Evolutionary conservation across 35 echinoderm and acorn worm genomes (phyloP).

Genomic region (Anneissia japonica): DNA sequence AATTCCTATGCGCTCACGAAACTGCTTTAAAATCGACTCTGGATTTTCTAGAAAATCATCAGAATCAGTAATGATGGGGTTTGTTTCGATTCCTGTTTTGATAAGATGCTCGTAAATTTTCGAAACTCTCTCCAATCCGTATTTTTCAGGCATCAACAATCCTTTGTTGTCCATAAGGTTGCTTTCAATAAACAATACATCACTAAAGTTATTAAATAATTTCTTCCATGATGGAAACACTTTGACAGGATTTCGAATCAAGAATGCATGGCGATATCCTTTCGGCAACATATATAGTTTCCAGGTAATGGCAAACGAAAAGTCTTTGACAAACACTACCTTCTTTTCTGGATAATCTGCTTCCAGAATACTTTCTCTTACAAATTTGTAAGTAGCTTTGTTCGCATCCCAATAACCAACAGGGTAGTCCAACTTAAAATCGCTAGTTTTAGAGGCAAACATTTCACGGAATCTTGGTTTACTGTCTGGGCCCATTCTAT

Average conservation of each 20-base stretch:
- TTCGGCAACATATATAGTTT: slow-evolving; percentile 1
- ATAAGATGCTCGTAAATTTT: not conserved
- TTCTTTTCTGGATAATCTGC: slow-evolving; percentile 19
- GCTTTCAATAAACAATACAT: too few species aligned
- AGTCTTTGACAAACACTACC: slow-evolving; percentile 55
- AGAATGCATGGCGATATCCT: slow-evolving; percentile 44
- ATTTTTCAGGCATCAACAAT: not conserved
- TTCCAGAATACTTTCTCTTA: not conserved
- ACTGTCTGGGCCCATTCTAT: too few species aligned
- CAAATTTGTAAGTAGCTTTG: not conserved
- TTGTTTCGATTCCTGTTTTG: not conserved
- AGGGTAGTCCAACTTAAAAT: not conserved
- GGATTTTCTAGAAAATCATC: not conserved
- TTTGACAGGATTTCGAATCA: slow-evolving; percentile 35
- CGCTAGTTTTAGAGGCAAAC: too few species aligned
- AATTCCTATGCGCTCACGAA: not conserved
- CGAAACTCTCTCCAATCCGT: not conserved
- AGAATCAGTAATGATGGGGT: not conserved
- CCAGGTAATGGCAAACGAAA: slow-evolving; percentile 12
- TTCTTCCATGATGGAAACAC: slow-evolving; percentile 10
- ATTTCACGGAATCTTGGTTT: too few species aligned
- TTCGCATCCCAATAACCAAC: not conserved
- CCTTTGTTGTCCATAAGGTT: too few species aligned
- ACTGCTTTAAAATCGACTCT: not conserved
- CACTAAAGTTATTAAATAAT: not conserved